Evolutionary conservation across 1,140 invertebrate species (phyloP).

Genomic region (Coptotermes formosanus): DNA sequence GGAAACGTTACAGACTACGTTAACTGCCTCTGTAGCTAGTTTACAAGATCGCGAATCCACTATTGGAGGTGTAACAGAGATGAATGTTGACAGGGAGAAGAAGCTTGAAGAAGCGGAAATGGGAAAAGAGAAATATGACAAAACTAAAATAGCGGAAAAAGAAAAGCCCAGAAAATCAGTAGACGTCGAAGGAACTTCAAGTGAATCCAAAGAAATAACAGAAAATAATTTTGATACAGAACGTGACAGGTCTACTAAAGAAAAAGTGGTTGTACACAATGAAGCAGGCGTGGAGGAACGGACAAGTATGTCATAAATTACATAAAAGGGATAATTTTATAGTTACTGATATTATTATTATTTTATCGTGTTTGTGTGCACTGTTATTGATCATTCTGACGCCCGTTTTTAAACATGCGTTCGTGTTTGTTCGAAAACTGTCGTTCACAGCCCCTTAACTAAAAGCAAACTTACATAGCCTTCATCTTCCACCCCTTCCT

Average conservation of each 20-base stretch:
- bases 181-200: neutral
- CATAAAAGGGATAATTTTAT: neutral
- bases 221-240: neutral
- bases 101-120: neutral
- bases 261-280: neutral
- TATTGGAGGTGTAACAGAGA: neutral
- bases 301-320: conserved; percentile 2
- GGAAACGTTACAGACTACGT: neutral
- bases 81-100: too few species aligned
- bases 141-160: neutral
- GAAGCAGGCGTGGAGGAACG: neutral
- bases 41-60: neutral
- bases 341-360: neutral
- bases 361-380: neutral
- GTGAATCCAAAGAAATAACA: neutral
- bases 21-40: neutral
- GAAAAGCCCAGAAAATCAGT: neutral
- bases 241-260: neutral
- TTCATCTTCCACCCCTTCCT: too few species aligned
- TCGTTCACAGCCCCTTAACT: too few species aligned
- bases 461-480: too few species aligned
- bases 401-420: too few species aligned
- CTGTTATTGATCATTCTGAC: too few species aligned
- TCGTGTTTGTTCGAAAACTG: too few species aligned
- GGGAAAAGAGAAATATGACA: too few species aligned